These are phyloP conservation scores for Desmophyllum pertusum DNA, from an alignment of 92 coral and sea anemone species.

Conservation along the genomic window DNA sequence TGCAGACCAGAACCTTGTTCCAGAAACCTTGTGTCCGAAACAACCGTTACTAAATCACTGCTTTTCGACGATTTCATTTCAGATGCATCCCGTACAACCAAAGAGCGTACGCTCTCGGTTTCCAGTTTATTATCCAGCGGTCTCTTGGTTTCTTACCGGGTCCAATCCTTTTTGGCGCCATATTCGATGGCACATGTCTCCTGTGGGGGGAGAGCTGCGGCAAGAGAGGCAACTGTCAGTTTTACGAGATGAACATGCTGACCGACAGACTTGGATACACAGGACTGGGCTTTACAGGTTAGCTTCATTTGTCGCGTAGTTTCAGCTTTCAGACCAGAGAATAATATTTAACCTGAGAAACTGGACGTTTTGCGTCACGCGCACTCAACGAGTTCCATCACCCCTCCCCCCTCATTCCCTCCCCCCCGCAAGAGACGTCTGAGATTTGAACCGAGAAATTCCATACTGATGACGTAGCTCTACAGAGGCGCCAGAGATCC, in stretches of 20 bases:
- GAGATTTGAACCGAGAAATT: too few relatives aligned
- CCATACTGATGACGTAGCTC: too few relatives aligned
- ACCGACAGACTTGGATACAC: conserved; percentile 48
- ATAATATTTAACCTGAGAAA: too few relatives aligned
- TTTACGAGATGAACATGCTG: conserved; percentile 66
- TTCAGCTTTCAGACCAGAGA: neutral
- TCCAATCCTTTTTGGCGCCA: conserved; percentile 84
- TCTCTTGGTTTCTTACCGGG: conserved; percentile 90
- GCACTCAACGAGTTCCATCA: too few relatives aligned
- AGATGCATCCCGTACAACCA: conserved; percentile 95
- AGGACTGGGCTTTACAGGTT: conserved; percentile 47
- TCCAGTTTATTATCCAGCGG: conserved; percentile 86
- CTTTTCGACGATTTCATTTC: neutral
- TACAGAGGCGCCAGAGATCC: too few relatives aligned
- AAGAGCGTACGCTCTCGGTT: conserved; percentile 93
- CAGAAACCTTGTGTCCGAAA: too few relatives aligned
- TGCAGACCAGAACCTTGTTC: too few relatives aligned
- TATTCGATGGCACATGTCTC: conserved; percentile 76
- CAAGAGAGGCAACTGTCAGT: conserved; percentile 82
- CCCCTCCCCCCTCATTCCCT: too few relatives aligned
- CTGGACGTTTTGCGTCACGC: too few relatives aligned
- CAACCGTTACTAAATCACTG: too few relatives aligned
- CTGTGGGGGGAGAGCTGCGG: conserved; percentile 97
- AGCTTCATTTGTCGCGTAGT: neutral
- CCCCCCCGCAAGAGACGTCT: too few relatives aligned